A percentile compares a stretch with the other conserved stretches of the same genome.
These are phyloP conservation scores for Corella eumyota DNA, from an alignment of 23 tunicate genomes.

Conservation along the genomic window DNA sequence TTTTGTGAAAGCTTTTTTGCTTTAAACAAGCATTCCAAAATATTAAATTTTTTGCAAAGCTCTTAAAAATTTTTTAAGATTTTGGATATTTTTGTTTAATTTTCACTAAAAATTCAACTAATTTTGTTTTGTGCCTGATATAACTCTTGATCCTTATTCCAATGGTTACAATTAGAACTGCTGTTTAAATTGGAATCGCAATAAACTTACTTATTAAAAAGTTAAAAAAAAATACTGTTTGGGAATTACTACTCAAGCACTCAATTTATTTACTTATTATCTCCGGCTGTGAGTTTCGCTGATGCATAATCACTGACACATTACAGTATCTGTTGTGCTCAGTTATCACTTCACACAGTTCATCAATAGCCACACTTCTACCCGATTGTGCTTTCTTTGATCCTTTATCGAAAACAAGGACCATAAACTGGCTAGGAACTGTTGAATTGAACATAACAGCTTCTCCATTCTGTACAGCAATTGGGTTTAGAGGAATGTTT, in stretches of 20 bases:
- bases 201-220: background rate
- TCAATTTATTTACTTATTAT: slow-evolving; percentile 37
- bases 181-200: background rate
- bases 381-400: background rate
- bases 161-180: no score
- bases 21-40: no score
- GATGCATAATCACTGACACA: slow-evolving; percentile 47
- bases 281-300: slow-evolving; percentile 17
- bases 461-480: slow-evolving; percentile 11
- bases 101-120: no score
- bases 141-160: no score
- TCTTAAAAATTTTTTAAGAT: no score
- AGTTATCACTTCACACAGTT: slow-evolving; percentile 16
- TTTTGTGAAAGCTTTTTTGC: no score
- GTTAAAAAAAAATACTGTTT: background rate
- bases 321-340: slow-evolving; percentile 19
- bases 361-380: slow-evolving; percentile 11
- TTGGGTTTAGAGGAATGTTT: slow-evolving; percentile 1
- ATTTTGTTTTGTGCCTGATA: no score
- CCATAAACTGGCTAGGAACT: slow-evolving; percentile 42
- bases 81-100: no score
- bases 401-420: slow-evolving; percentile 37
- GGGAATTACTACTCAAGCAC: background rate
- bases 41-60: no score
- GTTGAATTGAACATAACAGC: slow-evolving; percentile 15